phyloP scores from a whole-genome alignment of 2,888 invertebrate species.

The Eustalomyia histrio region DNA sequence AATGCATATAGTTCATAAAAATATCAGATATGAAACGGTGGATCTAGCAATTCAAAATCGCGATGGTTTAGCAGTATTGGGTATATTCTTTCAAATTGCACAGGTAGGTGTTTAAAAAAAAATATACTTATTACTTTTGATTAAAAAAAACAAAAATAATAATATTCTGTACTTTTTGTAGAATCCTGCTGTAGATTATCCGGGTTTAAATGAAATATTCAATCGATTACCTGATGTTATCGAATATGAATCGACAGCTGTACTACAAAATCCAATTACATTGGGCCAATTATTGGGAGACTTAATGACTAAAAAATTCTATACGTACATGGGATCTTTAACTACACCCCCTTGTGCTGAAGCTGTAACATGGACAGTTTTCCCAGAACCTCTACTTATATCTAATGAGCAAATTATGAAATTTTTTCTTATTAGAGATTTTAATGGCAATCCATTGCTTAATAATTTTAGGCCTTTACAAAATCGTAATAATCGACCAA shows the following conservation, averaged over 20 bases:
- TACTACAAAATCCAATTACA: constrained; percentile 63
- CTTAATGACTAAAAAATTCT: constrained; percentile 70
- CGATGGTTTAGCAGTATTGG: constrained; percentile 84
- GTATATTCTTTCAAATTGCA: constrained; percentile 81
- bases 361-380: constrained; percentile 67
- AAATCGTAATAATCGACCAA: constrained; percentile 51
- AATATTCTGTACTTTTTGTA: not conserved
- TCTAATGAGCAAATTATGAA: constrained; percentile 53
- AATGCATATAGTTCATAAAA: constrained; percentile 85
- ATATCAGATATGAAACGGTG: constrained; percentile 81
- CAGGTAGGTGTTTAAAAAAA: constrained; percentile 46
- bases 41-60: constrained; percentile 80
- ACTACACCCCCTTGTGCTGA: constrained; percentile 68
- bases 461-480: constrained; percentile 68
- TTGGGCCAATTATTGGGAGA: constrained; percentile 69
- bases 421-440: constrained; percentile 66
- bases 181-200: constrained; percentile 46
- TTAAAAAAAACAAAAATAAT: not conserved
- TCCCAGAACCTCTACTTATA: constrained; percentile 65
- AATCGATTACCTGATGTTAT: constrained; percentile 67
- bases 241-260: constrained; percentile 64
- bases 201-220: constrained; percentile 69
- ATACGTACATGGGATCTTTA: constrained; percentile 70
- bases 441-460: constrained; percentile 45
- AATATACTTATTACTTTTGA: not conserved